These are phyloP conservation scores for Acanthopagrus latus DNA, from an alignment of 2,797 vertebrate genomes.

Conservation along the genomic window DNA sequence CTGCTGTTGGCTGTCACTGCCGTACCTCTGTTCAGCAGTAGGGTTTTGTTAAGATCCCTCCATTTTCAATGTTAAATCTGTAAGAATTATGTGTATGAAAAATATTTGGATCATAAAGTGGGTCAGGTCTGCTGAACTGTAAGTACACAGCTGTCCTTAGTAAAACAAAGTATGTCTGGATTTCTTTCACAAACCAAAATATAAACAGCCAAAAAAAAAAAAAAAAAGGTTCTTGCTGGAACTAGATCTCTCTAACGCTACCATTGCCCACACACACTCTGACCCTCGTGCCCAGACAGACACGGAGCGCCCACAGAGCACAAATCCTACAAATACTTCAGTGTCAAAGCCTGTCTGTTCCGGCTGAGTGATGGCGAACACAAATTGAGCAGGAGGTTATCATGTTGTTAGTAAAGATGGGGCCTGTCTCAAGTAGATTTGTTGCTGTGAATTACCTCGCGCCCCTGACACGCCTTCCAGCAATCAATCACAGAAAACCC, in stretches of 20 bases:
- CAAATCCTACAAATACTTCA: conserved; percentile 46
- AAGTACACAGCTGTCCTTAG: not conserved
- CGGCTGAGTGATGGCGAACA: conserved; percentile 47
- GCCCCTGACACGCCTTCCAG: conserved; percentile 46
- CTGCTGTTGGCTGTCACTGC: not conserved
- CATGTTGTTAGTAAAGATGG: conserved; percentile 59
- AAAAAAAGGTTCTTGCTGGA: not conserved
- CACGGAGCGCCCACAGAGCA: conserved; percentile 28
- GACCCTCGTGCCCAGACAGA: conserved; percentile 51
- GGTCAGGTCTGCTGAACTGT: conserved; percentile 10
- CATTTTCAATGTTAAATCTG: not conserved
- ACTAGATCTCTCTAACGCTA: conserved; percentile 9
- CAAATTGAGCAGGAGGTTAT: conserved; percentile 60
- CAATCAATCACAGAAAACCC: conserved; percentile 64
- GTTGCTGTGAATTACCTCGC: conserved; percentile 59
- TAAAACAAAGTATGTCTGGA: conserved; percentile 13
- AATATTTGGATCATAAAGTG: conserved; percentile 1
- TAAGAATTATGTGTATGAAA: conserved; percentile 10
- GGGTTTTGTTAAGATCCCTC: conserved; percentile 18
- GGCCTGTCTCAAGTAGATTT: conserved; percentile 57
- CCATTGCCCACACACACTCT: conserved; percentile 34
- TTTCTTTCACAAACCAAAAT: conserved; percentile 25
- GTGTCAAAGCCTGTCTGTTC: conserved; percentile 42
- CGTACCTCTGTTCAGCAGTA: not conserved
- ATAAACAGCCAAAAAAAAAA: conserved; percentile 6